phyloP scores from a whole-genome alignment of 2,797 vertebrate genomes.

The Sus cebifrons region DNA sequence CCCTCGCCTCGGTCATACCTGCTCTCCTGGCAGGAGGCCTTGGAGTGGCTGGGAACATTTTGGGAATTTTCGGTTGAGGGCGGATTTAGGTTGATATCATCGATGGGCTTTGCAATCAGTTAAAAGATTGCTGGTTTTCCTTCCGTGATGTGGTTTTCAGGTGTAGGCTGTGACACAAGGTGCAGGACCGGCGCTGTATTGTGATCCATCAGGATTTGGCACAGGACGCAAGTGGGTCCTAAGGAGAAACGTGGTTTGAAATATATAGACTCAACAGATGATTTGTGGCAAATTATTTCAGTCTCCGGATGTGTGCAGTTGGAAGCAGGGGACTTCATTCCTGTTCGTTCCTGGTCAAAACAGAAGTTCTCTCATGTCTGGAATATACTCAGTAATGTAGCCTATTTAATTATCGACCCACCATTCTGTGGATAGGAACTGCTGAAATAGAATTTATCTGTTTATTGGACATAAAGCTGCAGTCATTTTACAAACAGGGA shows the following conservation, averaged over 20 bases:
- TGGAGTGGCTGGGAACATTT: background rate
- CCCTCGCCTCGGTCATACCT: background rate
- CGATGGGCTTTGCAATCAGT: background rate
- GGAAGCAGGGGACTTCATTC: background rate
- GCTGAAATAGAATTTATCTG: background rate
- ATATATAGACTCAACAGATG: background rate
- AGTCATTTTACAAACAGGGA: background rate
- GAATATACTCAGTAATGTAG: background rate
- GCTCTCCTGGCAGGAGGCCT: background rate
- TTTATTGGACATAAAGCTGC: background rate
- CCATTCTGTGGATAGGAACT: background rate
- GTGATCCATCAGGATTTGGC: background rate
- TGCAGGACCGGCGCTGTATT: too few species aligned
- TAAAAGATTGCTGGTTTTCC: background rate
- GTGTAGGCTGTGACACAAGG: rapidly evolving
- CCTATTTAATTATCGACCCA: background rate
- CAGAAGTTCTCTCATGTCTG: background rate
- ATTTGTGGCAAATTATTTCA: background rate
- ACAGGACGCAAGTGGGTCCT: background rate
- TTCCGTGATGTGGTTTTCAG: background rate
- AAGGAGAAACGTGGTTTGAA: background rate
- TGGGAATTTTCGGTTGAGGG: background rate
- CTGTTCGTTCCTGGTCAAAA: background rate
- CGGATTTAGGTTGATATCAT: background rate
- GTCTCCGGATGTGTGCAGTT: background rate